Base-by-base conservation (phyloP, 1,140 invertebrate species). In the Psix sp. region DNA sequence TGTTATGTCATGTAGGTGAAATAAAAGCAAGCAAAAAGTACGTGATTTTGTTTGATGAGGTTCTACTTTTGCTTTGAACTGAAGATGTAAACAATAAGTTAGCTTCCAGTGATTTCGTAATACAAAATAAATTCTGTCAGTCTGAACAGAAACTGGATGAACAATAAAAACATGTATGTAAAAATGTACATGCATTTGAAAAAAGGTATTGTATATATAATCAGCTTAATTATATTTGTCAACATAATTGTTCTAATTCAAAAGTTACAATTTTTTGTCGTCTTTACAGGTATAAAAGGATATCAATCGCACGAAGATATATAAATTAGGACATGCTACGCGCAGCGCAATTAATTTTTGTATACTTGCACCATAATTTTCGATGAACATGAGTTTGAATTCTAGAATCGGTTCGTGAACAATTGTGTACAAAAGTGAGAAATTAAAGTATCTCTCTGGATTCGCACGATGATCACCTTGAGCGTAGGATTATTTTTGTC, bases 281-380 rank as follows among this genome's bases (percentile, higher is more conserved):
- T 75, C 48, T 74, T 75, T 75, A 75, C 72, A 75, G 31, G 60
- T 76, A 76, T 76, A 76, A 76, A 76, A 76, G 66, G 66, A 71
- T 60, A 75, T 52, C 68, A 51, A 66, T 75, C 59, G 66, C 43
- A 40, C 33, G 49, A 56, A 66, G 66, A 54, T 74, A 65, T 40
- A 59, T 57, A 46, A 51, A 46, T 36, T 21, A 51, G 39, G 51
- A 51, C 29, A 24, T 51, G 51, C 43, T 48, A 54, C 40, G 48
- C 21, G 54, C 38, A 13, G 38, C 49, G 29, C 15, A 36, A 59
- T 21, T 10, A 39, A 43, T 46, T 46, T 57, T 24, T 56, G 59
- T 33, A 20, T 54, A 38, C 20, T 76, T 62, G 66, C 62, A 71
- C 56, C 66, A 67, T 70, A 36, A 54, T 21, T 46, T 74, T 70